phyloP scores from a whole-genome alignment of 2,888 invertebrate species.

The Andrena praecox region DNA sequence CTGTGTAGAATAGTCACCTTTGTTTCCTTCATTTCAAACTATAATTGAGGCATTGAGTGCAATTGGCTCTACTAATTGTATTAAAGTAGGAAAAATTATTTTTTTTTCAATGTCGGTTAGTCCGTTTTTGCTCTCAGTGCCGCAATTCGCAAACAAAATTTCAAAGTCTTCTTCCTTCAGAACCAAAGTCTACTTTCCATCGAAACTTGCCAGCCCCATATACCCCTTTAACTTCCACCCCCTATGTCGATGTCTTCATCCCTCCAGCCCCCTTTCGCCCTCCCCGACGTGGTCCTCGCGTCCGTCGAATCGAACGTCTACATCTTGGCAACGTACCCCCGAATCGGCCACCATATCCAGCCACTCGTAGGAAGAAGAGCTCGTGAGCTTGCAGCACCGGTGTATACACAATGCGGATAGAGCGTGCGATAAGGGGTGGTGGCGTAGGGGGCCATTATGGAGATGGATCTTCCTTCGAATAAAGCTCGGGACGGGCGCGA shows the following conservation, averaged over 20 bases:
- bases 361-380: conserved; percentile 7
- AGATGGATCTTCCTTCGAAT: conserved; percentile 83
- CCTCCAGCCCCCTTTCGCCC: background rate
- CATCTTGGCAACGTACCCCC: conserved; percentile 5
- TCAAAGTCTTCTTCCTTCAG: background rate
- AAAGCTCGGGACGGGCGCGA: conserved; percentile 71
- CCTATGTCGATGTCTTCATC: too few species aligned
- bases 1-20: too few species aligned
- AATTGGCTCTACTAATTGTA: too few species aligned
- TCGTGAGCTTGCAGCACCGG: conserved; percentile 63
- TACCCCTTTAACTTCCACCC: background rate
- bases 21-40: too few species aligned
- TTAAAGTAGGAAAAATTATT: too few species aligned
- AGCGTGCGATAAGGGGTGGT: conserved; percentile 76
- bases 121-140: too few species aligned
- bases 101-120: too few species aligned
- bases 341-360: background rate
- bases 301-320: conserved; percentile 14
- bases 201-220: too few species aligned
- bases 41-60: too few species aligned
- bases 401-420: conserved; percentile 72
- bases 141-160: background rate
- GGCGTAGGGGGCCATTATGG: conserved; percentile 82
- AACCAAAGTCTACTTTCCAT: background rate
- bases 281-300: background rate